Percentiles rank a stretch among this genome's conserved stretches.
phyloP scores from a whole-genome alignment of 2,888 invertebrate genomes.

The Acholoe squamosa region DNA sequence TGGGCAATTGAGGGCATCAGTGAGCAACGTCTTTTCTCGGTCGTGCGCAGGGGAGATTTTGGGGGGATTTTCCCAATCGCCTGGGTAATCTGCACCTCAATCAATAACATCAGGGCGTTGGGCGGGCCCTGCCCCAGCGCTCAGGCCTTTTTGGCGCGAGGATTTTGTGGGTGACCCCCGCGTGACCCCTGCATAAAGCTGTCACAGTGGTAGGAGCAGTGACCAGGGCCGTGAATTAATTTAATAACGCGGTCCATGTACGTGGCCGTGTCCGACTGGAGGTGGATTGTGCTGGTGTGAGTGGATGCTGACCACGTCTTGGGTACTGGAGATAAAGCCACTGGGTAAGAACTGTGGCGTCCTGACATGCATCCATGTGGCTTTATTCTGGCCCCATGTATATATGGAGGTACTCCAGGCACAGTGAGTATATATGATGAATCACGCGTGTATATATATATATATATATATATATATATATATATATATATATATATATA shows the following conservation, averaged over 20 bases:
- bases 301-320: conserved; percentile 8
- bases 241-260: background rate
- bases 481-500: too few species aligned
- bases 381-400: too few species aligned
- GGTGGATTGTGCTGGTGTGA: background rate
- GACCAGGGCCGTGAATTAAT: conserved; percentile 23
- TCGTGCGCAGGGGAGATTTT: background rate
- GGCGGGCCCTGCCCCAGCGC: conserved; percentile 1
- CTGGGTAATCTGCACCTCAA: background rate
- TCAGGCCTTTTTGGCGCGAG: background rate
- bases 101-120: conserved; percentile 28
- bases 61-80: background rate
- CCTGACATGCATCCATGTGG: too few species aligned
- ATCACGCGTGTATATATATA: too few species aligned
- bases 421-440: too few species aligned
- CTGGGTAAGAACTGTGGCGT: too few species aligned
- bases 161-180: background rate
- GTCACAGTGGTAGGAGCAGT: background rate
- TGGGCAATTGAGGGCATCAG: background rate
- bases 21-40: background rate
- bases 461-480: too few species aligned
- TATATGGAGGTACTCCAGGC: too few species aligned
- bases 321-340: background rate
- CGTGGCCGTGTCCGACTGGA: background rate
- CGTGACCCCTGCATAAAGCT: conserved; percentile 13